Evolutionary conservation across 2,113 vertebrate genomes (phyloP), one percentile per base, ranked within the genome.

Genomic region (Cisticola juncidis): DNA sequence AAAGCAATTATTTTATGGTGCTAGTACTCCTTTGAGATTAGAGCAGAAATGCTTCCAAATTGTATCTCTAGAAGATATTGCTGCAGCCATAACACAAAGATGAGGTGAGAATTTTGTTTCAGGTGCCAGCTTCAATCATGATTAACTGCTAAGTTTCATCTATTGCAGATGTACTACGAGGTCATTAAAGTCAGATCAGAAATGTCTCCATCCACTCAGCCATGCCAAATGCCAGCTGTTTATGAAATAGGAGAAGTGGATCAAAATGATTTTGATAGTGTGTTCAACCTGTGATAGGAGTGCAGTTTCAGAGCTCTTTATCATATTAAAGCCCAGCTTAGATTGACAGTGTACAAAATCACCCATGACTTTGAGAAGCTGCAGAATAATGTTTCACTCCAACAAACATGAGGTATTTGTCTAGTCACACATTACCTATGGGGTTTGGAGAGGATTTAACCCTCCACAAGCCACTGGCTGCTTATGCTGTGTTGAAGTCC

Each of bases 321-420:
- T 95, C 81, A 92, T 93, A 91, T 94, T 95, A 94, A 92, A 95
- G 58, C 79, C 65, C 2, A 1, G n/a, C 47, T 95, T 83, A 81
- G 93, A 96, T 26, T 91, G 92, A 96, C 87, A 95, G 90, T 25
- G 81, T 85, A 88, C 81, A 96, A 97, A 95, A 97, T 95, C 90
- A 90, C 42, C 60, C 31, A 40, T 77, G 94, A 93, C 95, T 93
- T 93, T 90, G 90, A 95, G 84, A 94, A 94, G 74, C 68, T 86
- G 68, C 66, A 60, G 81, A 87, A 86, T 81, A 80, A 88, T 68
- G 76, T 85, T 95, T 80, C 78, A 56, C 47, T 80, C 90, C 90
- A 90, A 54, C 62, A 66, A 86, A 90, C 58, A 80, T 29, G 68
- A 85, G 74, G 47, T 77, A 11, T 61, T 96, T 85, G 79, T 92